A percentile compares a stretch with the other conserved stretches of the same genome.
phyloP scores from a whole-genome alignment of 2,113 vertebrate genomes.

The Pluvianellus socialis region DNA sequence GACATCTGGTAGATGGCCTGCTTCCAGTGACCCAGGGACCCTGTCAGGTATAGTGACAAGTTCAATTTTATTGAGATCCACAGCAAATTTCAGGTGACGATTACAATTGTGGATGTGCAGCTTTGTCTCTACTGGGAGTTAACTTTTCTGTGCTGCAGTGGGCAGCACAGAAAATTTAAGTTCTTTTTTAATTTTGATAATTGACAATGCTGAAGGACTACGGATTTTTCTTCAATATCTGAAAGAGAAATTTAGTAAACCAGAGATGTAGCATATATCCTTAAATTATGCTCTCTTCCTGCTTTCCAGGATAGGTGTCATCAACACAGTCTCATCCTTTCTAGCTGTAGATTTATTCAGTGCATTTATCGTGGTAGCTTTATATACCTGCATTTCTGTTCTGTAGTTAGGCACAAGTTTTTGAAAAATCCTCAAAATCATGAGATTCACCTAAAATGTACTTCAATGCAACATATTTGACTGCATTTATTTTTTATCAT shows the following conservation, averaged over 20 bases:
- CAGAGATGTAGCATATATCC: neutral
- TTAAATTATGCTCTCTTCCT: neutral
- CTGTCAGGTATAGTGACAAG: constrained; percentile 1
- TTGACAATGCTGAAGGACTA: neutral
- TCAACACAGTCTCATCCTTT: neutral
- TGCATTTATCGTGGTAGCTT: neutral
- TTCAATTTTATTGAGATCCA: neutral
- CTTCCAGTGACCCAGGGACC: neutral
- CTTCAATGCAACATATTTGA: neutral
- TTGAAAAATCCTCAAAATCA: neutral
- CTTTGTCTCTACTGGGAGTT: neutral
- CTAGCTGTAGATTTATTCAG: neutral
- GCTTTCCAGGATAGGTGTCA: neutral
- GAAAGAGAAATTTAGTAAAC: neutral
- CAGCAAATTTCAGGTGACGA: neutral
- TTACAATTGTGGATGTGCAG: neutral
- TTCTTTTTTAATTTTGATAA: neutral
- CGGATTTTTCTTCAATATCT: neutral
- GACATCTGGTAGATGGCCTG: constrained; percentile 15
- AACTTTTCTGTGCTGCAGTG: neutral
- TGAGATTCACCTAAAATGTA: neutral
- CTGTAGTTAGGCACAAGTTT: neutral
- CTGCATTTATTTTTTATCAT: neutral
- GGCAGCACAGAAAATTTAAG: neutral
- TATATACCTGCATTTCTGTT: neutral